Base-by-base conservation (phyloP, 1,140 invertebrate genomes). In the Drosophila truncata region DNA sequence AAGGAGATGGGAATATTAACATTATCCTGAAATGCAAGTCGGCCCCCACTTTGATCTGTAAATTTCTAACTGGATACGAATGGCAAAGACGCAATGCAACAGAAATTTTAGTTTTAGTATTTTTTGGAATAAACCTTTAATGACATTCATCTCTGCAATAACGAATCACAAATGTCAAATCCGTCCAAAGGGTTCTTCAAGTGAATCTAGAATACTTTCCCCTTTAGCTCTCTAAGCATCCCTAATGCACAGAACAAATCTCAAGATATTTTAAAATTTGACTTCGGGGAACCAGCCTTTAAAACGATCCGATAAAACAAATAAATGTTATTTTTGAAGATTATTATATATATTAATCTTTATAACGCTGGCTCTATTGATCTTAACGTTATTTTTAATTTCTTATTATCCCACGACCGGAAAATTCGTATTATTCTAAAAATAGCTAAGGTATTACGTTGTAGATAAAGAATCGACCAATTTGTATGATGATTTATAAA, bases 41-140 rank as follows among this genome's bases (percentile, higher is more conserved):
- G 33, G 44, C 23, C n/a, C 10, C n/a, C 11, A 33, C 7, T 31
- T 10, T 7, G 47, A 18, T 20, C 16, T 33, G 29, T 52, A 20
- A 35, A 37, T 35, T 54, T 54, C 2, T 54, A 54, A 25, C 31
- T 69, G 64, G 63, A 67, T 67, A 60, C 74, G 33, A 77, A 52
- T 60, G 75, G 83, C 82, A 60, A 55, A 18, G 66, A 33, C 59
- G 52, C 55, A 79, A 76, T 76, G 64, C 73, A 84, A 75, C 85
- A 90, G 70, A 88, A 88, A 88, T 88, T 90, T 78, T 88, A 85
- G 85, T 81, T 83, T 90, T 84, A 81, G 88, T 88, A 88, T 78
- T 78, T 29, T 83, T 88, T 88, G 77, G 73, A 84, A 73, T 72
- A 83, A 74, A 88, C 46, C 20, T 57, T 31, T 50, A 50, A 65